Evolutionary conservation across 2,888 invertebrate species (phyloP).

Genomic region (Drosophila affinis): DNA sequence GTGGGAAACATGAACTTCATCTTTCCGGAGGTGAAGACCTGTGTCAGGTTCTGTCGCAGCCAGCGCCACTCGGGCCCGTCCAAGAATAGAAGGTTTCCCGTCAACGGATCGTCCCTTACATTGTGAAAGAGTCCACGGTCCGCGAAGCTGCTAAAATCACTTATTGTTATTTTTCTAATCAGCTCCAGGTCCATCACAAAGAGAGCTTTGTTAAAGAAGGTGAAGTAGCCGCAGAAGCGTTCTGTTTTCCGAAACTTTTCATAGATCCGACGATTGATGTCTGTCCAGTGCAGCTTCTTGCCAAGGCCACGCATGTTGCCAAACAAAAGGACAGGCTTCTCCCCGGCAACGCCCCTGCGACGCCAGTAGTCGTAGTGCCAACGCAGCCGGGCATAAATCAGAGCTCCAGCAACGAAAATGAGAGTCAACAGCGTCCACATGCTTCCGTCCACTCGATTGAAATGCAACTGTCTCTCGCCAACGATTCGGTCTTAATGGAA

Average conservation of each 20-base stretch:
- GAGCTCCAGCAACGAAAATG: constrained; percentile 8
- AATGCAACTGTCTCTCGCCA: constrained; percentile 36
- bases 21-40: constrained; percentile 85
- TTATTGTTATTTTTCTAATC: constrained; percentile 76
- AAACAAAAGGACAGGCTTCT: constrained; percentile 47
- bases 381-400: constrained; percentile 41
- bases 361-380: constrained; percentile 67
- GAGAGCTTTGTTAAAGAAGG: constrained; percentile 61
- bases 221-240: constrained; percentile 70
- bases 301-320: constrained; percentile 73
- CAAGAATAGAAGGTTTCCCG: constrained; percentile 77
- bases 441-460: neutral
- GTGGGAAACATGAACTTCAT: constrained; percentile 84
- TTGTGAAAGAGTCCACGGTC: constrained; percentile 79
- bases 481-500: neutral
- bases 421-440: constrained; percentile 50
- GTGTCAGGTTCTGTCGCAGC: constrained; percentile 83
- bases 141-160: constrained; percentile 81
- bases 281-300: constrained; percentile 56
- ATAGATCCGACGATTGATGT: constrained; percentile 68
- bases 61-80: constrained; percentile 84
- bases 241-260: constrained; percentile 44
- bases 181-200: constrained; percentile 78
- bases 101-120: constrained; percentile 80
- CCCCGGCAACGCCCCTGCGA: constrained; percentile 58